These are phyloP conservation scores for Aurelia coerulea DNA, from an alignment of 30 jellyfish, hydroid and myxozoan genomes.

Conservation along the genomic window DNA sequence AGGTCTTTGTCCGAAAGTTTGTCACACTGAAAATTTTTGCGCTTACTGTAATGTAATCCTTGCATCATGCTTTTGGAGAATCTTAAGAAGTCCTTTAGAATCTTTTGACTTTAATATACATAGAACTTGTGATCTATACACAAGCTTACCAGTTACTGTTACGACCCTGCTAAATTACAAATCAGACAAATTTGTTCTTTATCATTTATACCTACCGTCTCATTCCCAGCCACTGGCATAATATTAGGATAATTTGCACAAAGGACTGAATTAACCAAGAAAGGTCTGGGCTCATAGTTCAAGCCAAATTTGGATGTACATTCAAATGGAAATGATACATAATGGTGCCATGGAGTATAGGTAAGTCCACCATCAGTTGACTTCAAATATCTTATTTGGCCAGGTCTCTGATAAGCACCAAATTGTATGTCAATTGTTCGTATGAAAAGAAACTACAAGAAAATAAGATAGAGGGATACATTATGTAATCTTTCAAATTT, in stretches of 20 bases:
- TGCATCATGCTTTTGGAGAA: too few relatives aligned
- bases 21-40: too few relatives aligned
- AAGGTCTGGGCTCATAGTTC: slow-evolving; percentile 53
- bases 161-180: too few relatives aligned
- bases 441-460: slow-evolving; percentile 50
- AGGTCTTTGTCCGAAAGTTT: too few relatives aligned
- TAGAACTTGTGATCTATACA: too few relatives aligned
- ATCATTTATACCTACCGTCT: slow-evolving; percentile 6
- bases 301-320: slow-evolving; percentile 67
- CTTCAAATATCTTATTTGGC: slow-evolving; percentile 63
- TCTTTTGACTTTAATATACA: too few relatives aligned
- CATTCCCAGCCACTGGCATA: slow-evolving; percentile 60
- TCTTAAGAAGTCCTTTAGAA: too few relatives aligned
- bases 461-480: neutral
- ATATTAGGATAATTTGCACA: slow-evolving; percentile 50
- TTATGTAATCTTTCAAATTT: too few relatives aligned
- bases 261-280: slow-evolving; percentile 51
- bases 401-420: slow-evolving; percentile 88
- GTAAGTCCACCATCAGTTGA: slow-evolving; percentile 78
- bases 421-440: slow-evolving; percentile 39
- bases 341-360: slow-evolving; percentile 80
- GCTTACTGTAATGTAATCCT: too few relatives aligned
- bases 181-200: too few relatives aligned
- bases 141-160: too few relatives aligned
- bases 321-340: slow-evolving; percentile 63